Evolutionary conservation across 2,797 vertebrate genomes (phyloP), one percentile per base, ranked within the genome.

Genomic region (Chloroceryle inda): DNA sequence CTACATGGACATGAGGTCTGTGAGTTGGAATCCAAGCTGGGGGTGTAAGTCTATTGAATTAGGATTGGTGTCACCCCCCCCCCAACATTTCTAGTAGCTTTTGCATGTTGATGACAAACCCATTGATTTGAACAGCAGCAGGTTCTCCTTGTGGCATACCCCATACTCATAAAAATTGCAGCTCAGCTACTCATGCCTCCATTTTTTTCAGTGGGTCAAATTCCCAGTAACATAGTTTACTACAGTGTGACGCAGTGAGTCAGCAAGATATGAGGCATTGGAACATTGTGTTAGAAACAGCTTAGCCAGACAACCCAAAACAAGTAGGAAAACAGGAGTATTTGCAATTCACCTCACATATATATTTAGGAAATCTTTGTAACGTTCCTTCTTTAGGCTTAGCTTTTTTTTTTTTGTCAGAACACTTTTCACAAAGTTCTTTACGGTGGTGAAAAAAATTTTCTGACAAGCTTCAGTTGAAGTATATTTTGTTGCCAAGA

Each of bases 1-100:
- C 96, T 98, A 10, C 88, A 94, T 33, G 97, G 94, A 33, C 94
- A 98, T 0, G 98, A 99, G 98, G 98, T 99, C 49, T 95, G 97
- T 94, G 63, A 83, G 20, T 4, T 83, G 68, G 35, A 69, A 69
- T 66, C 15, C 44, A 78, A 71, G 33, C 33, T 27, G n/a, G 55
- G 66, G 62, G 1, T n/a, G 20, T 63, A 82, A 27, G 14, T 56
- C 53, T 88, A 1, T 17, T 88, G 75, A 86, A 44, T 63, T 66
- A 73, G 35, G 38, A 67, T 52, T 64, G 31, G 12, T 55, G 40
- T 38, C 62, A 7, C 22, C 86, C 6, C 86, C 6, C 16, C 50
- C 33, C 29, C 2, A 0, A 49, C 84, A 61, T 67, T 72, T 84
- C 37, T 49, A 12, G 42, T 49, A n/a, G 29, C 66, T 74, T 72